Base-by-base conservation (phyloP, 1,140 invertebrate species). In the Drosophila pruinosa region DNA sequence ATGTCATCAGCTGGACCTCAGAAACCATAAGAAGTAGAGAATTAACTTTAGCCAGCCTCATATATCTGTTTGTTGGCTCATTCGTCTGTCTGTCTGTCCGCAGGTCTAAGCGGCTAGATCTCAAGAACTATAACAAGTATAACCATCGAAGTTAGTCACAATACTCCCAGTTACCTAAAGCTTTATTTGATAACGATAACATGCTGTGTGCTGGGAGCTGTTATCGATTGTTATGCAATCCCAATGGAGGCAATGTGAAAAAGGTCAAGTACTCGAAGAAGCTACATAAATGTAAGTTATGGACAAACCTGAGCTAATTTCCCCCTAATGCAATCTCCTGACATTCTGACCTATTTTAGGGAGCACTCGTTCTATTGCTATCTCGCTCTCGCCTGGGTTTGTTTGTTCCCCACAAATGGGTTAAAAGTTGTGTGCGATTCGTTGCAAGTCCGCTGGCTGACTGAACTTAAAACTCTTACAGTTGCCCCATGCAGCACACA, bases 401-500 rank as follows among this genome's bases (percentile, higher is more conserved):
- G 68, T 74, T 73, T 63, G 79, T 75, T 67, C 77, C 72, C 72
- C 31, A 59, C 56, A 79, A 85, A 85, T 85, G 81, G 81, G 77
- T 80, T 85, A 74, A 79, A 76, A 85, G 67, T 83, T 83, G 48
- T 41, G 21, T 52, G 26, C 24, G 28, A 24, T 68, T 59, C 50
- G 22, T 7, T 75, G 75, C 53, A 68, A 63, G 47, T 57, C 45
- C n/a, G n/a, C n/a, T n/a, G n/a, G n/a, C n/a, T n/a, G n/a, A n/a
- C n/a, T n/a, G 78, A 83, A 80, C 81, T 83, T 86, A 69, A 63
- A 56, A 34, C 15, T 31, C 61, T 41, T 15, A 6, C 22, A 3
- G 6, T 52, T n/a, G 12, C 59, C 45, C 21, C 34, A 31, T 14
- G n/a, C 22, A n/a, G n/a, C n/a, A n/a, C n/a, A n/a, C n/a, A n/a